Evolutionary conservation across 2,113 vertebrate genomes (phyloP), one percentile per base, ranked within the genome.

Genomic region (Rousettus leschenaultii): DNA sequence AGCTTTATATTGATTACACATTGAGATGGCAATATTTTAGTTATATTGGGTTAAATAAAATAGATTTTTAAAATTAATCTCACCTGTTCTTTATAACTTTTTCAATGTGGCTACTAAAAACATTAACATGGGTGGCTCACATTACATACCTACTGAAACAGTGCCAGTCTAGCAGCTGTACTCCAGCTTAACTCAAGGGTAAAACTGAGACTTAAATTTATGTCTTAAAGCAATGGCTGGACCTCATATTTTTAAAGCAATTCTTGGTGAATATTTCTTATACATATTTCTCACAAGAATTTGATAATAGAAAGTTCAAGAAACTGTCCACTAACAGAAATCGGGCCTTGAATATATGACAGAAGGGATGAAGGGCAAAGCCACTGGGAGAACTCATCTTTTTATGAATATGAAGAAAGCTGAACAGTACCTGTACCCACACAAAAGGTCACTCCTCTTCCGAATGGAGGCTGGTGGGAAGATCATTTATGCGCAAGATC

Each of bases 191-290:
- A 35, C 30, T 70, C 70, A 85, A 88, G 24, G 53, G 40, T 57
- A 84, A 86, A 74, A 86, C 21, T 66, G 71, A 89, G 33, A 63
- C 35, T 94, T 89, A 38, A 66, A 40, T 79, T 95, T 51, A 90
- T 15, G 30, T 15, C 14, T 38, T 79, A 45, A 80, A 86, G 19
- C 15, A 79, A 63, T 70, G 35, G 51, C 40, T 40, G 8, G 28
- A 78, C 19, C 61, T 89, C 45, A 19, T 75, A 28, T 59, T 75
- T 74, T 75, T 80, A 22, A 90, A 89, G 13, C 24, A 68, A 73
- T 22, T 86, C 43, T 90, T 75, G n/a, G 5, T 26, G 22, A 70
- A 53, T 33, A 22, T 43, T 78, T 93, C 59, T 78, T 43, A 57
- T 53, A 70, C 63, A 30, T 48, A 24, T 57, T 94, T 94, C 53